A percentile compares a stretch with the other conserved stretches of the same genome.
phyloP scores from a whole-genome alignment of 2,113 vertebrate genomes.

The Dromas ardeola region DNA sequence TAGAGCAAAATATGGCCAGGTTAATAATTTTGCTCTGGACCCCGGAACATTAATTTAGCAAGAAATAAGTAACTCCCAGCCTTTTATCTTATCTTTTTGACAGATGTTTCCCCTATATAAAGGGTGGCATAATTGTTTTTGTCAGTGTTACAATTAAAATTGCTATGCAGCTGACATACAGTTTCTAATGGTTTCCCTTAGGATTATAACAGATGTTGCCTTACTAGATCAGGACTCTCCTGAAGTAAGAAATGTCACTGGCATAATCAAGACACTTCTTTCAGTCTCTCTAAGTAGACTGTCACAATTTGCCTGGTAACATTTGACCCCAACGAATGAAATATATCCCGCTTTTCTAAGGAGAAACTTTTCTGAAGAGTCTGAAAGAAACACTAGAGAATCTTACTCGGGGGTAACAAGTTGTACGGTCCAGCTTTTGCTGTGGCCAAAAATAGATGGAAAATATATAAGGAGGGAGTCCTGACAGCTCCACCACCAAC shows the following conservation, averaged over 20 bases:
- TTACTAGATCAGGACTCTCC: constrained; percentile 52
- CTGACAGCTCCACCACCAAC: neutral
- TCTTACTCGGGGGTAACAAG: neutral
- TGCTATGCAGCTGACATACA: constrained; percentile 56
- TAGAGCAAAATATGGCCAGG: neutral
- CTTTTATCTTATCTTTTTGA: constrained; percentile 65
- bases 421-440: neutral
- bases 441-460: neutral
- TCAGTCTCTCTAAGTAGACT: neutral
- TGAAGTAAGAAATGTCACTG: constrained; percentile 39
- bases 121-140: constrained; percentile 64
- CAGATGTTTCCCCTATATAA: constrained; percentile 66
- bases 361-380: neutral
- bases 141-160: constrained; percentile 69
- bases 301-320: neutral
- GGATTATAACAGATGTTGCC: constrained; percentile 62
- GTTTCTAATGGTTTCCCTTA: constrained; percentile 63
- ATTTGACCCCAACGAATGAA: constrained; percentile 4
- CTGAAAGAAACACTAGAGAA: neutral
- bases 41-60: neutral
- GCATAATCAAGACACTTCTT: constrained; percentile 46
- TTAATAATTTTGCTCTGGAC: constrained; percentile 28
- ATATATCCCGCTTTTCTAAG: neutral
- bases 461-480: neutral
- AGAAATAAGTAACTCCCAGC: constrained; percentile 55